Base-by-base conservation (phyloP, 2,113 vertebrate species). In the Vimba vimba region DNA sequence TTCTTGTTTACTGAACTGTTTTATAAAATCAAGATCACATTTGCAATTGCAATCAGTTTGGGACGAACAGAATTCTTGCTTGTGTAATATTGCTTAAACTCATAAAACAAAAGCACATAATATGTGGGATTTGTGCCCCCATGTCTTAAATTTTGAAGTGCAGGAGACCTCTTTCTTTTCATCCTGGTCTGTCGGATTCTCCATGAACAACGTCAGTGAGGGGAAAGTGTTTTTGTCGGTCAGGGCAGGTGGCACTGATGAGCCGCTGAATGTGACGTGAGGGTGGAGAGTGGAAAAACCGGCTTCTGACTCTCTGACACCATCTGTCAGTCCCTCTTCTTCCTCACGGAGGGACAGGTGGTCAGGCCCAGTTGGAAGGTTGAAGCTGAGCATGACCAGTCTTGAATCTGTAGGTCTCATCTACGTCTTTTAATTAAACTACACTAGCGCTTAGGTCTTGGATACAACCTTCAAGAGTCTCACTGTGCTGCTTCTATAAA, bases 241-340 rank as follows among this genome's bases (percentile, higher is more conserved):
- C 90, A 91, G 90, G 86, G 89, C 92, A 92, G 91, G 93, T 92
- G 91, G 93, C 93, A 94, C 92, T 91, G 92, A 93, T 92, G 89
- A 93, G 92, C 86, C 25, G 79, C 68, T 90, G 91, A 87, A 87
- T 90, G 73, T 73, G 91, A 91, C 88, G 86, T 89, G 90, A 88
- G 79, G 87, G 86, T 92, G 89, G 88, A 88, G 86, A 90, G 88
- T 91, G 90, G 91, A 92, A 87, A 85, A 89, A 90, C 80, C 89
- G 85, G 89, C 87, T 88, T 69, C 89, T 89, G 88, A 90, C 85
- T 91, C 87, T 89, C 79, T 90, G 66, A 84, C 91, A 90, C 94
- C 94, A 94, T 94, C 94, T 95, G 94, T 93, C 90, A 89, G 47
- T 74, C 43, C 79, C 86, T 86, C 84, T 89, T 86, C 90, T 86